These are phyloP conservation scores for Urophycis tenuis DNA, from an alignment of 2,797 vertebrate genomes.

Conservation along the genomic window DNA sequence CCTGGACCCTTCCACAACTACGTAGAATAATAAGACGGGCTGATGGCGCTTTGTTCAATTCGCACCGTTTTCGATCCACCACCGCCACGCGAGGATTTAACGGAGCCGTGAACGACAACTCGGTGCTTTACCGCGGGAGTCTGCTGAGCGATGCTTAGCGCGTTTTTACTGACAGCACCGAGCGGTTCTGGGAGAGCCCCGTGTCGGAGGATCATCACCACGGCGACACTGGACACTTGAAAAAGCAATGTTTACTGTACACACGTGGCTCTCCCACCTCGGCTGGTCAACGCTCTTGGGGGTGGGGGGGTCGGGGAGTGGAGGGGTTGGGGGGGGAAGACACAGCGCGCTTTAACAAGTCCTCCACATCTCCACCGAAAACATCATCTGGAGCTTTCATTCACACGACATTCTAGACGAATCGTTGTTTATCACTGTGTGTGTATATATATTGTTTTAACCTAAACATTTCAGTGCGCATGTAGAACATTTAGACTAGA, in stretches of 20 bases:
- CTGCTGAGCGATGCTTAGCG: background rate
- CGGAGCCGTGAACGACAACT: too few relatives aligned
- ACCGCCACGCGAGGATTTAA: background rate
- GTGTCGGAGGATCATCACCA: background rate
- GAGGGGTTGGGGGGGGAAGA: background rate
- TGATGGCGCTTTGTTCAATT: slow-evolving; percentile 1
- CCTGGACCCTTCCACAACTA: too few relatives aligned
- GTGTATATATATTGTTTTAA: too few relatives aligned
- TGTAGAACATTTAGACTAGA: background rate
- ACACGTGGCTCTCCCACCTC: slow-evolving; percentile 60
- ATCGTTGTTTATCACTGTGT: too few relatives aligned
- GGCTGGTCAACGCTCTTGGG: background rate
- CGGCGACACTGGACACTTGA: slow-evolving; percentile 15
- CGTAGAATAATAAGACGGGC: background rate
- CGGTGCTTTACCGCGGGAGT: background rate
- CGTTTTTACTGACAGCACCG: background rate
- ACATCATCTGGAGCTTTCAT: background rate
- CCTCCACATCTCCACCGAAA: background rate
- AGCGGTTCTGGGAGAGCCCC: background rate
- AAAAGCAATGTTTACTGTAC: slow-evolving; percentile 55
- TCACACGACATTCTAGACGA: too few relatives aligned
- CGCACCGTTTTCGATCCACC: background rate
- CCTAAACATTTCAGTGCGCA: background rate
- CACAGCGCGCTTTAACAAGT: background rate
- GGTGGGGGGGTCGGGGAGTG: background rate